Conservation (phyloP, 2,888 invertebrate genomes). For the Zootermopsis nevadensis region DNA sequence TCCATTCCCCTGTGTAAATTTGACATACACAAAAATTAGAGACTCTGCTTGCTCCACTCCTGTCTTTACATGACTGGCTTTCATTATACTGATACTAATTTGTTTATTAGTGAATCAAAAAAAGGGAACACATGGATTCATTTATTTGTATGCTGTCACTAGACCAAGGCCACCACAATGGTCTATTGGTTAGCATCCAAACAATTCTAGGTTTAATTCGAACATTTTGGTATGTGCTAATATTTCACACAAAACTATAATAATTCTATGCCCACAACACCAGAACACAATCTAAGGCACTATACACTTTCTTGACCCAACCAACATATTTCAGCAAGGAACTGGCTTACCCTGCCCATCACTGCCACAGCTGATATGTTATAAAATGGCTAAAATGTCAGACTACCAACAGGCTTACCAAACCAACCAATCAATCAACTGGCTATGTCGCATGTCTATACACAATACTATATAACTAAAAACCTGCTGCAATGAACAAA, state of each 20-base stretch:
- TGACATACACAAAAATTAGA: too few relatives aligned
- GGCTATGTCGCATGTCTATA: conserved; percentile 40
- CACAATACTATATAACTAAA: conserved; percentile 37
- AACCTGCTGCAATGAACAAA: conserved; percentile 42
- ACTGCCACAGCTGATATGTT: conserved; percentile 33
- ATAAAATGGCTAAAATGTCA: conserved; percentile 13
- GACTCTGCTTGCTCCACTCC: too few relatives aligned
- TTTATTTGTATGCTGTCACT: too few relatives aligned
- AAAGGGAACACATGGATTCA: too few relatives aligned
- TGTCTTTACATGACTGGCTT: too few relatives aligned
- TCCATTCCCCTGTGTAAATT: too few relatives aligned
- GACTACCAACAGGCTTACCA: conserved; percentile 45
- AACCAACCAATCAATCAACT: conserved; percentile 42
- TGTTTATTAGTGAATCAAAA: too few relatives aligned
- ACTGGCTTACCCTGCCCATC: conserved; percentile 16
- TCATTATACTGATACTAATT: too few relatives aligned
- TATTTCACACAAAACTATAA: background rate
- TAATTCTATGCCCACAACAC: background rate
- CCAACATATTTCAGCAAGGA: background rate
- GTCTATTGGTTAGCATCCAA: too few relatives aligned
- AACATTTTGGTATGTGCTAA: too few relatives aligned
- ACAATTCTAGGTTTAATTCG: too few relatives aligned
- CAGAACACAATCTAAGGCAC: background rate
- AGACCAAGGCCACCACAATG: too few relatives aligned
- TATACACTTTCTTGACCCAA: background rate